Evolutionary conservation across 2,797 vertebrate species (phyloP), one percentile per base, ranked within the genome.

Genomic region (Sebastes baramenuke): DNA sequence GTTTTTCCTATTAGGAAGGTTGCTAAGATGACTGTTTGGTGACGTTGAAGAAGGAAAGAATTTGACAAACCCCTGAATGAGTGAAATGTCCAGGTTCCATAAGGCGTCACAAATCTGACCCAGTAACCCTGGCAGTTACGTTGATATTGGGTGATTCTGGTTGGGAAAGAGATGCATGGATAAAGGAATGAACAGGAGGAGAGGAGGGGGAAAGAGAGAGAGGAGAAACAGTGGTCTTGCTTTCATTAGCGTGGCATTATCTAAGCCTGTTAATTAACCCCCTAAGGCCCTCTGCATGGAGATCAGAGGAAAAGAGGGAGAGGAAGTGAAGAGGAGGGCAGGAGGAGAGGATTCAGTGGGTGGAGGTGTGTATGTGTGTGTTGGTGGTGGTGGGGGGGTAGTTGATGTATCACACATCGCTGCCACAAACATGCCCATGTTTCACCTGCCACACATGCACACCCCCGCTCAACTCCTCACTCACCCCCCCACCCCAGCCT

Each of bases 211-310:
- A 68, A 34, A 64, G 56, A 61, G 54, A 80, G 67, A 78, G 38
- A 90, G 55, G 72, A 82, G 80, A 83, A 73, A 87, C 82, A 89
- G 80, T 89, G 80, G 89, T 93, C 93, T 94, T 93, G 82, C 95
- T 95, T 96, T 95, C 93, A 94, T 95, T 94, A 95, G 89, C 90
- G 91, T 94, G 93, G 93, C 90, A 95, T 95, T 96, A 96, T 96
- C 94, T 91, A 83, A 93, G 92, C 85, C 90, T 92, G 90, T 93
- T 96, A 96, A 96, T 96, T 95, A 96, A 95, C 94, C 95, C 95
- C 95, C 92, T 85, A 94, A 95, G 95, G 95, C 93, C 90, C 84
- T 89, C 84, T 81, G 86, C 89, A 74, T 72, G 75, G 84, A 94
- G 94, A 95, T 95, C 95, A 95, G 93, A 96, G 83, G 85, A 58